Evolutionary conservation across 2,888 invertebrate species (phyloP).

Genomic region (Sinodicranocentrus sp.): DNA sequence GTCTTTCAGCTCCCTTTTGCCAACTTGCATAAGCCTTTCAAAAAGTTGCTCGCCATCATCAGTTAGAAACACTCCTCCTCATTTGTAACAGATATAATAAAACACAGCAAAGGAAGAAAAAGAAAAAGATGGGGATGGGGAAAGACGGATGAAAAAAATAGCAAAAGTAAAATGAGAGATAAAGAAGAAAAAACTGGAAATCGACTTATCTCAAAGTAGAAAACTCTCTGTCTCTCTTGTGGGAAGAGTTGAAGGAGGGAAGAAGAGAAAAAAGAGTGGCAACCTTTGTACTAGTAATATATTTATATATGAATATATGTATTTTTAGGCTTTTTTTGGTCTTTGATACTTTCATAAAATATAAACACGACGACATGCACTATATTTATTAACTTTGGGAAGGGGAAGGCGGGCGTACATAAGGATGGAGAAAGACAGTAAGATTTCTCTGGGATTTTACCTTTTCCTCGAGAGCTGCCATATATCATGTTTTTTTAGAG

Average conservation of each 20-base stretch:
- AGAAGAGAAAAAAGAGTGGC: conserved; percentile 21
- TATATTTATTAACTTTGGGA: conserved; percentile 45
- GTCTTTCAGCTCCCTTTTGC: neutral
- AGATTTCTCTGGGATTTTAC: conserved; percentile 54
- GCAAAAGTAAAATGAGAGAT: conserved; percentile 1
- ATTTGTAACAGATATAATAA: conserved; percentile 51
- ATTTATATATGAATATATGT: conserved; percentile 1
- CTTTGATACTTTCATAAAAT: conserved; percentile 57
- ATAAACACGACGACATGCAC: conserved; percentile 48
- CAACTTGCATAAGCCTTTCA: conserved; percentile 5
- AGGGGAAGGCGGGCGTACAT: conserved; percentile 2
- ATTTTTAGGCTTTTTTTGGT: conserved; percentile 27
- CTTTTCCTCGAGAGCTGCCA: conserved; percentile 26
- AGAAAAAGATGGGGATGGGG: neutral
- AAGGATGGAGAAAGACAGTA: conserved; percentile 12
- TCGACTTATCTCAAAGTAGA: conserved; percentile 9
- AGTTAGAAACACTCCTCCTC: conserved; percentile 47
- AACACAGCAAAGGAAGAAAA: conserved; percentile 17
- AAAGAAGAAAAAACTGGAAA: neutral
- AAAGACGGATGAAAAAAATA: neutral
- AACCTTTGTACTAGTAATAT: conserved; percentile 26
- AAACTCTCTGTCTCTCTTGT: neutral
- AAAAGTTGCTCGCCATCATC: conserved; percentile 1
- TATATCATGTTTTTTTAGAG: conserved; percentile 22
- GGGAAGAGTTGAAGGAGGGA: conserved; percentile 2